Percentiles rank a stretch among this genome's conserved stretches.
phyloP scores from a whole-genome alignment of 1,140 invertebrate species.

The Tetramorium alpestre region DNA sequence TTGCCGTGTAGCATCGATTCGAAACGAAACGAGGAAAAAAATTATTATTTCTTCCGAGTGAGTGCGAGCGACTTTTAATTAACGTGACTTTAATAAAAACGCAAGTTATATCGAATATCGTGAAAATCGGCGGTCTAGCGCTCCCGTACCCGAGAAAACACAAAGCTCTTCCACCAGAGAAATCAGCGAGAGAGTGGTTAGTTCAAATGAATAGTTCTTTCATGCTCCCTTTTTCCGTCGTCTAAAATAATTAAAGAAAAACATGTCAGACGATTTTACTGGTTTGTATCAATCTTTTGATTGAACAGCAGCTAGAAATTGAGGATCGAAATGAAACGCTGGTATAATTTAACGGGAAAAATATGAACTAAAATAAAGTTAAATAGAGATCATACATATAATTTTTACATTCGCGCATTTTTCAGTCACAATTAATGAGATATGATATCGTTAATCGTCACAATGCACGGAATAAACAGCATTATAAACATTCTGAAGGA shows the following conservation, averaged over 20 bases:
- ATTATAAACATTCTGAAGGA: not conserved
- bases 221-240: not conserved
- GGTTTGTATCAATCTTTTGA: slow-evolving; percentile 25
- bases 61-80: slow-evolving; percentile 40
- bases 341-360: not conserved
- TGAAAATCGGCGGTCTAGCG: slow-evolving; percentile 20
- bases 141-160: not conserved
- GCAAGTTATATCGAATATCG: slow-evolving; percentile 15
- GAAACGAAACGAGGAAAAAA: not conserved
- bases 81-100: slow-evolving; percentile 55
- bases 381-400: not conserved
- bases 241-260: slow-evolving; percentile 41
- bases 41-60: slow-evolving; percentile 42
- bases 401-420: not conserved
- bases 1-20: slow-evolving; percentile 27
- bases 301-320: slow-evolving; percentile 5
- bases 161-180: slow-evolving; percentile 4
- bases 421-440: not conserved
- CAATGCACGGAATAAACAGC: not conserved
- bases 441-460: not conserved
- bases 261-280: slow-evolving; percentile 21
- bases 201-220: slow-evolving; percentile 1
- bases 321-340: not conserved
- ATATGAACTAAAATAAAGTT: not conserved
- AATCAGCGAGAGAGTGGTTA: slow-evolving; percentile 13